phyloP scores from a whole-genome alignment of 2,113 vertebrate genomes.

The Nipponia nippon region DNA sequence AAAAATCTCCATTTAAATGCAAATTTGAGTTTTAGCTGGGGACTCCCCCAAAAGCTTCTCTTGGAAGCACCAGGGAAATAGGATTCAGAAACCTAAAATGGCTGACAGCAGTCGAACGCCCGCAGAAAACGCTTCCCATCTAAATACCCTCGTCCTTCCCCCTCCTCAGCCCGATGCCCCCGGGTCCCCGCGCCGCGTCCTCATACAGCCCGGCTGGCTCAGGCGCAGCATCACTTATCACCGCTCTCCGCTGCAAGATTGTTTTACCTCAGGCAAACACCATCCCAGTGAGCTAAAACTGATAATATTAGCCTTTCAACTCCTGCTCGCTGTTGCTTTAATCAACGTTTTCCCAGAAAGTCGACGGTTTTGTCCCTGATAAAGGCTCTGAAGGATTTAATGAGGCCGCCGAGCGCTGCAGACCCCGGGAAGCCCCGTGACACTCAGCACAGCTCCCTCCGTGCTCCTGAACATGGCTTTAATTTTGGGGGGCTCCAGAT shows the following conservation, averaged over 20 bases:
- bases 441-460: neutral
- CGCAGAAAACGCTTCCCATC: neutral
- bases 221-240: neutral
- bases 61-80: conserved; percentile 64
- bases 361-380: neutral
- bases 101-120: conserved; percentile 35
- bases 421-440: neutral
- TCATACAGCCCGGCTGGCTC: neutral
- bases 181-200: neutral
- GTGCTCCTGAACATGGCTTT: fast-evolving
- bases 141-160: neutral
- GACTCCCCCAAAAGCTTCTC: conserved; percentile 68
- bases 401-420: neutral
- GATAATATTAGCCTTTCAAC: neutral
- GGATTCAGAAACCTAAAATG: conserved; percentile 61
- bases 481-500: neutral
- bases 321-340: neutral
- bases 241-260: neutral
- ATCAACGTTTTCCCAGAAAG: neutral
- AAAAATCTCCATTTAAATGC: conserved; percentile 83
- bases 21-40: conserved; percentile 77
- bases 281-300: neutral
- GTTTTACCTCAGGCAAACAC: neutral
- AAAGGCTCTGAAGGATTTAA: neutral
- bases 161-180: neutral